A percentile compares a stretch with the other conserved stretches of the same genome.
Evolutionary conservation across 1,140 invertebrate genomes (phyloP).

Genomic region (Drosophila persimilis): DNA sequence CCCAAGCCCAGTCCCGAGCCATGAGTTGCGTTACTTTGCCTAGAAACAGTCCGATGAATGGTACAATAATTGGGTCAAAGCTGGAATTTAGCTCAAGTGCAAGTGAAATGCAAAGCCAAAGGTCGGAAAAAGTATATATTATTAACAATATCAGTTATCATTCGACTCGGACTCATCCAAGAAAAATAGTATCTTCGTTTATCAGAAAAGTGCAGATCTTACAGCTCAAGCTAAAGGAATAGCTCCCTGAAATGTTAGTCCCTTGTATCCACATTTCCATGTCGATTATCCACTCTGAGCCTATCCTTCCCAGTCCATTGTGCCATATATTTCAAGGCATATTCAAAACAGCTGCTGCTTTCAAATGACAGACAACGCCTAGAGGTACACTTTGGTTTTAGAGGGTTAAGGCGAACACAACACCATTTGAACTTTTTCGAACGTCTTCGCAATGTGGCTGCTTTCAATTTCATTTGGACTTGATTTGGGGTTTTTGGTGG

Average conservation of each 20-base stretch:
- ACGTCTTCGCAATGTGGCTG: conserved; percentile 32
- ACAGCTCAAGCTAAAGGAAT: too few species aligned
- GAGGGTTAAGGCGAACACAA: conserved; percentile 37
- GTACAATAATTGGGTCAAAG: conserved; percentile 55
- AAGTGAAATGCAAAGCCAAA: conserved; percentile 42
- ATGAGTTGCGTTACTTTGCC: conserved; percentile 52
- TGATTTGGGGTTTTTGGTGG: conserved; percentile 21
- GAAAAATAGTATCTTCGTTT: background rate
- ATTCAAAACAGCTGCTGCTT: background rate
- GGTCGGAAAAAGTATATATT: conserved; percentile 10
- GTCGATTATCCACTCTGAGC: too few species aligned
- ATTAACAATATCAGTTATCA: conserved; percentile 31
- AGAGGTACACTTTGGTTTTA: conserved; percentile 3
- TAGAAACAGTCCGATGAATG: conserved; percentile 32
- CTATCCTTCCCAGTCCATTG: too few species aligned
- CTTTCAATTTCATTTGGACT: conserved; percentile 51
- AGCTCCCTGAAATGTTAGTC: background rate
- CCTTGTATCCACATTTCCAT: too few species aligned
- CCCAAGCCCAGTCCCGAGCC: background rate
- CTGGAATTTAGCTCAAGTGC: conserved; percentile 59
- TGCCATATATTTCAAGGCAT: too few species aligned
- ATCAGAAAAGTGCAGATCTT: too few species aligned
- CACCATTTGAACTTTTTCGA: conserved; percentile 62
- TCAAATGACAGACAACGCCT: background rate
- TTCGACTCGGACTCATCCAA: background rate